Evolutionary conservation across 2,888 invertebrate genomes (phyloP).

Genomic region (Euzophera pinguis): DNA sequence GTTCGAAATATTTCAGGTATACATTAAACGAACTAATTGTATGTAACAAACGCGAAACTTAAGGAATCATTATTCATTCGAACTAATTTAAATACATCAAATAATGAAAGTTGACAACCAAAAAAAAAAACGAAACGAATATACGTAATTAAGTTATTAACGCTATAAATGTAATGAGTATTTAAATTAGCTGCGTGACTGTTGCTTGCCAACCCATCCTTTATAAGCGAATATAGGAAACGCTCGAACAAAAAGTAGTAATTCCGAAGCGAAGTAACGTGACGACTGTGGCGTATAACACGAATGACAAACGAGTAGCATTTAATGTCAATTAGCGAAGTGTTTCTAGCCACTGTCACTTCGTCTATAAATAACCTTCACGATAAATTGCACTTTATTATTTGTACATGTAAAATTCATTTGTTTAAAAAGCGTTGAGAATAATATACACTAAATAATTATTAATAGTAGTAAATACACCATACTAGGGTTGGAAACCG

Average conservation of each 20-base stretch:
- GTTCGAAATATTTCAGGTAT: neutral
- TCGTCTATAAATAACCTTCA: slow-evolving; percentile 43
- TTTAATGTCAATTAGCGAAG: slow-evolving; percentile 69
- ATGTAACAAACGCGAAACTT: no score
- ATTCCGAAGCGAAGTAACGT: slow-evolving; percentile 43
- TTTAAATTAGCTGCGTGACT: neutral
- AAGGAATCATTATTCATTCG: no score
- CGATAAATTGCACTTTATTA: neutral
- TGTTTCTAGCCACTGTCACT: slow-evolving; percentile 41
- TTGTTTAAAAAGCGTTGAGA: neutral
- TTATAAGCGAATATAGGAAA: neutral
- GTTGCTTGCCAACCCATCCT: neutral
- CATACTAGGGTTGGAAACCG: no score
- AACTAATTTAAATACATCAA: no score
- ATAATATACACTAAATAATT: no score
- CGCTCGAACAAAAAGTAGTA: slow-evolving; percentile 17
- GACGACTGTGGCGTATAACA: slow-evolving; percentile 46
- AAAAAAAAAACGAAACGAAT: no score
- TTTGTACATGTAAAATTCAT: neutral
- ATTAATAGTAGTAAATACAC: neutral
- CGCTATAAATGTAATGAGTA: neutral
- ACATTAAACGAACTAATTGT: no score
- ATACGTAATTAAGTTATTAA: neutral
- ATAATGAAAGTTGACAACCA: no score
- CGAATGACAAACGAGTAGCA: slow-evolving; percentile 58